These are phyloP conservation scores for Hyperopisus bebe DNA, from an alignment of 2,113 vertebrate species.

Conservation along the genomic window DNA sequence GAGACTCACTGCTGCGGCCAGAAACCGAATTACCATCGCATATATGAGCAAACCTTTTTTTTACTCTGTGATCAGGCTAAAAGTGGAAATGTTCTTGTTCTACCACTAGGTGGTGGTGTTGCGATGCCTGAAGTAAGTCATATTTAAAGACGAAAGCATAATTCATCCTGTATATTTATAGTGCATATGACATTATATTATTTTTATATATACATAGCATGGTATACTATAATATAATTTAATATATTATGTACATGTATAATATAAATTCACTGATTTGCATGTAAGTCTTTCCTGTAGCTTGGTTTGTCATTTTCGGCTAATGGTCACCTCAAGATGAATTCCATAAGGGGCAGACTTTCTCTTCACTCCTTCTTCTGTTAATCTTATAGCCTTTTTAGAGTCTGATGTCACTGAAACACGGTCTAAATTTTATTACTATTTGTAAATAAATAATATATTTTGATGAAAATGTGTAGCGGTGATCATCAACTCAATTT, in stretches of 20 bases:
- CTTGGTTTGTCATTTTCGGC: background rate
- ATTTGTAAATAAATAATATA: background rate
- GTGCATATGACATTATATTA: background rate
- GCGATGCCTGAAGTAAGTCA: background rate
- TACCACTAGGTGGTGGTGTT: background rate
- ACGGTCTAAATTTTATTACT: background rate
- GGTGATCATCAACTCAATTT: background rate
- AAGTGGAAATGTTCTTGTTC: background rate
- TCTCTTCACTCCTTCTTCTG: background rate
- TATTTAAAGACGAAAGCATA: background rate
- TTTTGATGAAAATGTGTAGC: background rate
- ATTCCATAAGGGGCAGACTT: background rate
- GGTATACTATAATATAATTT: background rate
- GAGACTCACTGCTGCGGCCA: background rate
- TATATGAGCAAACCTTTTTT: background rate
- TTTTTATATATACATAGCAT: background rate
- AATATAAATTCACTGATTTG: background rate
- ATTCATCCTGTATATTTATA: background rate
- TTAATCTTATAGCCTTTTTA: background rate
- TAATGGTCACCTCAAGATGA: background rate
- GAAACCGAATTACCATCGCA: background rate
- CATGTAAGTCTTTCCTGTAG: background rate
- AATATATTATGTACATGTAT: background rate
- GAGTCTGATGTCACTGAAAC: background rate
- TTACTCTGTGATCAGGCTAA: background rate